phyloP scores from a whole-genome alignment of 2,797 vertebrate species.

The Zalophus californianus region DNA sequence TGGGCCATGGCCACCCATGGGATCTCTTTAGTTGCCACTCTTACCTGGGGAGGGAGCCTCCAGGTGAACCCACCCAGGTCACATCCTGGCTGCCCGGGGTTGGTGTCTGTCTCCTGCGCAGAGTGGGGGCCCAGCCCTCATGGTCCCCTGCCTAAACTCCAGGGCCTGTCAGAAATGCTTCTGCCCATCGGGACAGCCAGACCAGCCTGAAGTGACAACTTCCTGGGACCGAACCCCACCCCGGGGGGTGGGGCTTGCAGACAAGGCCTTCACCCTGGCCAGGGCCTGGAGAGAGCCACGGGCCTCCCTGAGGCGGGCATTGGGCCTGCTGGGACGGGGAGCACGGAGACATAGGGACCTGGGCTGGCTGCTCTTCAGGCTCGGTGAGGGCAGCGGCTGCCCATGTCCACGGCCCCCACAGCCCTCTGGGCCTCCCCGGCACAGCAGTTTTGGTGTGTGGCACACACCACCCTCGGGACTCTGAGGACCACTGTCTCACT shows the following conservation, averaged over 20 bases:
- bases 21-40: background rate
- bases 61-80: background rate
- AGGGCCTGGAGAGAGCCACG: background rate
- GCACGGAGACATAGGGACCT: rapidly evolving
- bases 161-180: background rate
- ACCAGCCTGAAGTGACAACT: background rate
- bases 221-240: background rate
- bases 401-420: no score
- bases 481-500: background rate
- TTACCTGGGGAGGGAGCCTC: background rate
- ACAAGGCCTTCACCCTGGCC: background rate
- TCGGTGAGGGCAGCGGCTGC: background rate
- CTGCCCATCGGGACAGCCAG: background rate
- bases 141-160: background rate
- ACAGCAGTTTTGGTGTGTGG: no score
- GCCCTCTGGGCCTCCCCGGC: background rate
- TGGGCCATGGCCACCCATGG: background rate
- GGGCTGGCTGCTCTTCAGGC: no score
- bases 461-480: background rate
- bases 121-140: background rate
- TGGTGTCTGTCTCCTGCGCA: background rate
- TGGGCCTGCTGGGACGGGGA: rapidly evolving
- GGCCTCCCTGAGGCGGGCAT: background rate
- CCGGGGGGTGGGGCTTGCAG: background rate
- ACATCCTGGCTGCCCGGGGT: background rate